Evolutionary conservation across 2,797 vertebrate species (phyloP), one percentile per base, ranked within the genome.

Genomic region (Valencia hispanica): DNA sequence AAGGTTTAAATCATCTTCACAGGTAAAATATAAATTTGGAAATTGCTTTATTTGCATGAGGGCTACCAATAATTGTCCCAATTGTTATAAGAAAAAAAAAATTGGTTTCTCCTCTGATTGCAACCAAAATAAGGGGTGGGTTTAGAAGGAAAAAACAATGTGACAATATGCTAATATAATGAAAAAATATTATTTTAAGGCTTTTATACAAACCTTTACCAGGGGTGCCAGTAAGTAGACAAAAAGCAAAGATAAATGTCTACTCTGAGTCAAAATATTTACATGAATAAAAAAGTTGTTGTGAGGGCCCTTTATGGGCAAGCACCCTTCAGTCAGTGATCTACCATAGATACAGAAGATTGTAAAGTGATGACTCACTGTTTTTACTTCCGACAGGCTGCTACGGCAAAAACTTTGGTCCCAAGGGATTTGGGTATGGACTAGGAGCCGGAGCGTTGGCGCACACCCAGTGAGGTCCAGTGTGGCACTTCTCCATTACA

Each of bases 361-460:
- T 68, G 50, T 25, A 53, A 71, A 53, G 3, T 47, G n/a, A 73
- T 59, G 25, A 72, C n/a, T n/a, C 25, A 27, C 15, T 22, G 1
- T 47, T 43, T 47, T 55, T 83, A 8, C 81, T 73, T 81, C 78
- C 50, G 68, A 47, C 89, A 99, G 98, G 92, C 59, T 99, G 98
- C 85, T 99, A 99, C 0, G 97, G 96, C 1, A 99, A 98, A 95
- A 96, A 96, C 88, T 99, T 99, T 79, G 98, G 98, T 65, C 98
- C 98, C 47, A 99, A 99, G 76, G 98, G 98, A 77, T 98, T 97
- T 86, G 98, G 98, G 12, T 99, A 96, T 0, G 98, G 98, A 48
- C 93, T 95, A 57, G 98, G 98, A 47, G 97, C 97, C 0, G 98
- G 98, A 0, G 97, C 97, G 18, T 95, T 99, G 0, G 92, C 97